Percentiles rank a stretch among this genome's conserved stretches.
Conservation (phyloP, 2,113 vertebrate genomes). For the Heterochromis multidens region DNA sequence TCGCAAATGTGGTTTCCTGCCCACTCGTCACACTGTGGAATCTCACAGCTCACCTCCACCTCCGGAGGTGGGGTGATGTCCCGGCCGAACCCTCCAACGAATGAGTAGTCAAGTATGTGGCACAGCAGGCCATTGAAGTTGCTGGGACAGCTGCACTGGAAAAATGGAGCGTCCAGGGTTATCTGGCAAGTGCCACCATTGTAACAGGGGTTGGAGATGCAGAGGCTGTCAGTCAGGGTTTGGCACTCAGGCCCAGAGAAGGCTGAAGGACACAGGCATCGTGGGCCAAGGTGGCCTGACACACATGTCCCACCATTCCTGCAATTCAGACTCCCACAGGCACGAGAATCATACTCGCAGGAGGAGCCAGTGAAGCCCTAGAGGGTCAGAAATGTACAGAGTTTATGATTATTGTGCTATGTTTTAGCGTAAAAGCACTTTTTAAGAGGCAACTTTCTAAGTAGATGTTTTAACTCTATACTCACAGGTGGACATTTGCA, state of each 20-base stretch:
- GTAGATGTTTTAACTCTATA: background rate
- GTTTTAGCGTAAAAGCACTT: background rate
- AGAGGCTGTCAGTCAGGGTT: constrained; percentile 84
- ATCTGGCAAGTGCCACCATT: constrained; percentile 92
- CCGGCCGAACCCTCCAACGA: constrained; percentile 83
- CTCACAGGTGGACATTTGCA: constrained; percentile 92
- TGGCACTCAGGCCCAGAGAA: constrained; percentile 90
- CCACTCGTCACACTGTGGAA: constrained; percentile 79
- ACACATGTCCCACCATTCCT: constrained; percentile 90
- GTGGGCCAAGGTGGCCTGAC: constrained; percentile 83
- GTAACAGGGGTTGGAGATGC: constrained; percentile 88
- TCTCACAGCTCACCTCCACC: constrained; percentile 85
- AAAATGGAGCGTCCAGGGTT: constrained; percentile 81
- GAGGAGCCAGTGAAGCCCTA: constrained; percentile 92
- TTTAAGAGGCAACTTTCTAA: background rate
- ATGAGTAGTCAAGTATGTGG: constrained; percentile 93
- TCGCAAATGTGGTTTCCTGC: constrained; percentile 90
- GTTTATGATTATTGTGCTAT: background rate
- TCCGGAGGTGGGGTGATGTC: constrained; percentile 86
- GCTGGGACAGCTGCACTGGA: constrained; percentile 88
- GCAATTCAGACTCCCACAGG: constrained; percentile 87
- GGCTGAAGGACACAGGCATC: constrained; percentile 81
- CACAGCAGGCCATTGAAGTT: constrained; percentile 95
- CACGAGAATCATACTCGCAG: constrained; percentile 87
- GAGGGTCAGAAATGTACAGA: background rate